These are phyloP conservation scores for Microplitis mediator DNA, from an alignment of 1,140 invertebrate species.

Conservation along the genomic window DNA sequence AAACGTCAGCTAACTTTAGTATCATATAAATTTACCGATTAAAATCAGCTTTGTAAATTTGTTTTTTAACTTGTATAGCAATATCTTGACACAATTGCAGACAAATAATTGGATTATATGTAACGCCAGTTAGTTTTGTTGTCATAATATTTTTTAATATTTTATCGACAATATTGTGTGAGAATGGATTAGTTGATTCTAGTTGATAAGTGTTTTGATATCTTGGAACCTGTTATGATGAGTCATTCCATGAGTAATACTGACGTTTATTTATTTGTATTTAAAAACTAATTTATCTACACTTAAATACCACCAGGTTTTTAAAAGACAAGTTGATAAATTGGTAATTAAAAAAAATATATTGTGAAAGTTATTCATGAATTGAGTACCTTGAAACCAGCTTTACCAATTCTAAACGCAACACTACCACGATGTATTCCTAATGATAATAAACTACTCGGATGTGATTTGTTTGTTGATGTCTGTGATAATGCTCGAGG, in stretches of 20 bases:
- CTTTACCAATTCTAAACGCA: slow-evolving; percentile 26
- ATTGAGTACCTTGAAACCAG: slow-evolving; percentile 26
- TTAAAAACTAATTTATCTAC: no score
- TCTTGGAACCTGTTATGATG: slow-evolving; percentile 35
- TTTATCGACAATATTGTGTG: slow-evolving; percentile 35
- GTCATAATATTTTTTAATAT: slow-evolving; percentile 40
- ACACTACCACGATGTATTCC: slow-evolving; percentile 18
- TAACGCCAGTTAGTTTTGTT: slow-evolving; percentile 23
- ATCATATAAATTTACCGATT: slow-evolving; percentile 36
- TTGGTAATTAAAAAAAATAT: no score
- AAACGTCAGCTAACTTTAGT: neutral
- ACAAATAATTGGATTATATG: slow-evolving; percentile 37
- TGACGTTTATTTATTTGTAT: no score
- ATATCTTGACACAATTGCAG: slow-evolving; percentile 37
- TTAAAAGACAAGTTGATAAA: no score
- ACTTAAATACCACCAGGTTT: no score
- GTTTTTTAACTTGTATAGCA: slow-evolving; percentile 34
- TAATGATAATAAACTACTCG: slow-evolving; percentile 23
- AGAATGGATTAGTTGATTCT: slow-evolving; percentile 36
- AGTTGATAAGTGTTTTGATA: slow-evolving; percentile 49
- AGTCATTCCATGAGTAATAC: neutral
- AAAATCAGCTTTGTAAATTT: slow-evolving; percentile 39
- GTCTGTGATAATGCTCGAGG: neutral
- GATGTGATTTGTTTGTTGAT: neutral
- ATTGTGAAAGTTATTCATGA: neutral